Conservation (phyloP, 1,140 invertebrate species). For the Homarus americanus region DNA sequence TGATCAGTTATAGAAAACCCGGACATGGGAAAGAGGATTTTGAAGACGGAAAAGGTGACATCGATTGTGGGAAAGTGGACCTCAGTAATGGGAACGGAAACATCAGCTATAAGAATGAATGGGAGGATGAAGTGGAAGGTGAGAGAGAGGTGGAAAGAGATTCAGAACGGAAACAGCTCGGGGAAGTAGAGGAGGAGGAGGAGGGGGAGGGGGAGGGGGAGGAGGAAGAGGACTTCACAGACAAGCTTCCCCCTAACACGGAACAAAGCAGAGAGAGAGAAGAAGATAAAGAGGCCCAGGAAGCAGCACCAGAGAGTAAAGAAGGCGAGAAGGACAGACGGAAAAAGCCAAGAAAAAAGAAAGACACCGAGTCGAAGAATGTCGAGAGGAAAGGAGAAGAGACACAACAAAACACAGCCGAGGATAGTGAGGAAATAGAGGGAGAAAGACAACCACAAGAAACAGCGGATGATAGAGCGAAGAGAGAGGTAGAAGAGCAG, state of each 20-base stretch:
- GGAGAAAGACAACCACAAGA: not conserved
- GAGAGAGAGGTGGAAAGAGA: too few relatives aligned
- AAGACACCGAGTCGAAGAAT: not conserved
- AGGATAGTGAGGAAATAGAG: not conserved
- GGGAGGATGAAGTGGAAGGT: too few relatives aligned
- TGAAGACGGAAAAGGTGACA: too few relatives aligned
- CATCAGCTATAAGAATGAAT: too few relatives aligned
- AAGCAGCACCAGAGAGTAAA: not conserved
- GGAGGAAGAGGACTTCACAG: not conserved
- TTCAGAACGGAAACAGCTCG: too few relatives aligned
- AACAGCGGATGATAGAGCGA: not conserved
- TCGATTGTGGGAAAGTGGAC: too few relatives aligned
- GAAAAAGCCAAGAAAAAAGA: not conserved
- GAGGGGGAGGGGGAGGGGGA: not conserved
- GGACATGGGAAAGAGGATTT: not conserved
- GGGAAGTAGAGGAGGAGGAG: not conserved
- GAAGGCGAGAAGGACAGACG: not conserved
- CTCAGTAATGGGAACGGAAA: too few relatives aligned
- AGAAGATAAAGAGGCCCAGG: not conserved
- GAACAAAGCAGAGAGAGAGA: too few relatives aligned
- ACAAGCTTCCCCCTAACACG: too few relatives aligned
- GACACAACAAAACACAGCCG: not conserved
- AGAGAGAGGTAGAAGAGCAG: not conserved
- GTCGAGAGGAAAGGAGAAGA: constrained; percentile 3
- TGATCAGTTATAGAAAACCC: constrained; percentile 32